A percentile compares a stretch with the other conserved stretches of the same genome.
Conservation (phyloP, 2,888 invertebrate genomes). For the Epicampocera succincta region DNA sequence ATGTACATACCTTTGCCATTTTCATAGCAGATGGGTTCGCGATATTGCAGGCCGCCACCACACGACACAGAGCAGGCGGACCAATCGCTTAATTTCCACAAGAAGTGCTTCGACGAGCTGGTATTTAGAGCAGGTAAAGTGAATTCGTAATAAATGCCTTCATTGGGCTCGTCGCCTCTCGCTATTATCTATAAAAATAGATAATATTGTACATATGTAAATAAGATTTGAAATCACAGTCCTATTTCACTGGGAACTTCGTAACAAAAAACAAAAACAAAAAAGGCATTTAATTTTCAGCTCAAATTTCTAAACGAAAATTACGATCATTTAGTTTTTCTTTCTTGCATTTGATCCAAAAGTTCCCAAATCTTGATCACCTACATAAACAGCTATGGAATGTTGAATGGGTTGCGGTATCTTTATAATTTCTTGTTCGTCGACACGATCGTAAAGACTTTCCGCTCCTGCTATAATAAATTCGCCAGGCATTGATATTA, state of each 20-base stretch:
- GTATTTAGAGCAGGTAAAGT: constrained; percentile 83
- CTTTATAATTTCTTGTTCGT: constrained; percentile 90
- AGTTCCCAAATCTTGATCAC: constrained; percentile 31
- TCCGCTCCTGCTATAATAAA: constrained; percentile 91
- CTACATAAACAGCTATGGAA: constrained; percentile 91
- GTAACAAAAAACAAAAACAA: too few species aligned
- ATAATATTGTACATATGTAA: too few species aligned
- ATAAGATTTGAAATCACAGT: too few species aligned
- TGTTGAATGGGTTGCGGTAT: constrained; percentile 92
- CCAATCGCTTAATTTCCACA: constrained; percentile 92
- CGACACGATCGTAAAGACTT: constrained; percentile 89
- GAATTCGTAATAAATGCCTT: constrained; percentile 92
- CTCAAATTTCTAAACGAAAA: too few species aligned
- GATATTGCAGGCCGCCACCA: constrained; percentile 88
- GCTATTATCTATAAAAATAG: constrained; percentile 86
- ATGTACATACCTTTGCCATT: constrained; percentile 80
- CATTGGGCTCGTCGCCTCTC: constrained; percentile 88
- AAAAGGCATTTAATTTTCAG: too few species aligned
- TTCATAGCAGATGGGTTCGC: constrained; percentile 82
- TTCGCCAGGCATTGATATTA: constrained; percentile 88
- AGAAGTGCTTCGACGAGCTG: constrained; percentile 85
- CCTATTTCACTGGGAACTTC: too few species aligned
- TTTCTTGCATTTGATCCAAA: too few species aligned
- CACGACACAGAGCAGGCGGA: constrained; percentile 89
- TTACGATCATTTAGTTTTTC: too few species aligned